Percentiles rank a stretch among this genome's conserved stretches.
Evolutionary conservation across 2,113 vertebrate genomes (phyloP).

Genomic region (Prunella himalayana): DNA sequence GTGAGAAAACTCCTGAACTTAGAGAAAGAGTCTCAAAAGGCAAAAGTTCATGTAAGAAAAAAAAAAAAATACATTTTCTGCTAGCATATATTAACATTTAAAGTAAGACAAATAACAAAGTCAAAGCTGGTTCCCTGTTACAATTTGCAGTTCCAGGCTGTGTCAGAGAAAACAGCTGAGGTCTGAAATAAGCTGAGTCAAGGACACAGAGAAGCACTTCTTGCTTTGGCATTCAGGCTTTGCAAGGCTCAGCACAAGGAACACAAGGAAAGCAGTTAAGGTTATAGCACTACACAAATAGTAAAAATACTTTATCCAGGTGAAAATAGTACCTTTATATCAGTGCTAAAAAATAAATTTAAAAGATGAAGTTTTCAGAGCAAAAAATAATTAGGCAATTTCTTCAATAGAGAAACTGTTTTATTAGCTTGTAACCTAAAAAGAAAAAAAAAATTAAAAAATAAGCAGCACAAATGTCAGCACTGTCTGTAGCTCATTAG

Average conservation of each 20-base stretch:
- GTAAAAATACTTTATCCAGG: background rate
- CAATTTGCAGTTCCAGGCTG: background rate
- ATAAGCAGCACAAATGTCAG: background rate
- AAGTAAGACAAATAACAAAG: background rate
- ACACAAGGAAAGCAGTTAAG: background rate
- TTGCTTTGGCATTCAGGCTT: background rate
- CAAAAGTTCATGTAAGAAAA: background rate
- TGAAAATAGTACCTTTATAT: background rate
- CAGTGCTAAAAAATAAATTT: background rate
- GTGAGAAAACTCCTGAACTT: background rate
- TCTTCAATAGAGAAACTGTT: background rate
- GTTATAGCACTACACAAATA: background rate
- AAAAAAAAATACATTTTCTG: background rate
- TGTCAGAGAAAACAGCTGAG: background rate
- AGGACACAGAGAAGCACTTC: background rate
- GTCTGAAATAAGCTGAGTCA: background rate
- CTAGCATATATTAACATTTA: background rate
- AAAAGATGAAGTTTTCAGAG: background rate
- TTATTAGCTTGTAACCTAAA: background rate
- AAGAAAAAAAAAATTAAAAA: background rate
- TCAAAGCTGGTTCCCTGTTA: background rate
- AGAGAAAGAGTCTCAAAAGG: background rate
- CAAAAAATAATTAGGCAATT: background rate
- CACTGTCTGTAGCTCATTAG: background rate
- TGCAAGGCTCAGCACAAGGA: background rate